Base-by-base conservation (phyloP, 2,113 vertebrate genomes). In the Pavo muticus region DNA sequence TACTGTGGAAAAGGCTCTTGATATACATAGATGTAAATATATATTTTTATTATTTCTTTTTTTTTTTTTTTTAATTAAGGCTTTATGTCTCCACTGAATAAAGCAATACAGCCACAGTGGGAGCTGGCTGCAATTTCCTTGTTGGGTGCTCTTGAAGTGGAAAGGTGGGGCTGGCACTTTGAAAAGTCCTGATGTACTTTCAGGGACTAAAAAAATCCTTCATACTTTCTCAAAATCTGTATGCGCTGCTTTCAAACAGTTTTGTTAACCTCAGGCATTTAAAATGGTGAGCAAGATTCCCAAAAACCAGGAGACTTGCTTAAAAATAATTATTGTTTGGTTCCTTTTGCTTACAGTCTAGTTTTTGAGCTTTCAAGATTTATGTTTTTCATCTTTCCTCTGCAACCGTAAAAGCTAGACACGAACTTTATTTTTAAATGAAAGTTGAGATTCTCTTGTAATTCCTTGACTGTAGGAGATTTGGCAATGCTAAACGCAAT, bases 341-440 rank as follows among this genome's bases (percentile, higher is more conserved):
- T 81, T 91, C 44, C 14, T 93, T 88, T 91, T 90, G n/a, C 59
- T 90, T 94, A 52, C 65, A 86, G 57, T 87, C 48, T 78, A 24
- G 27, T 61, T 94, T 94, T 81, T 45, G 73, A 91, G 44, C 57
- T 75, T 91, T 75, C 65, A 59, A 61, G 88, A 93, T 90, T 90
- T 86, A 89, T 91, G 40, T 87, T 93, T 94, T 88, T 76, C 80
- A 0, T 93, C 61, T 93, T 90, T 90, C 54, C 82, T 90, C 65
- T 88, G 73, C 73, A 87, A 59, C 44, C 29, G 3, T 81, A 81
- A 87, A 65, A 88, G 80, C 85, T 90, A 92, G 76, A 78, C 67
- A 56, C 56, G 70, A 86, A 90, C 93, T 93, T 95, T 94, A 90
- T 95, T 96, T 97, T 95, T 81, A 93, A 96, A 94, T 93, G 91